Base-by-base conservation (phyloP, 2,797 vertebrate species). In the Darevskia mixta region DNA sequence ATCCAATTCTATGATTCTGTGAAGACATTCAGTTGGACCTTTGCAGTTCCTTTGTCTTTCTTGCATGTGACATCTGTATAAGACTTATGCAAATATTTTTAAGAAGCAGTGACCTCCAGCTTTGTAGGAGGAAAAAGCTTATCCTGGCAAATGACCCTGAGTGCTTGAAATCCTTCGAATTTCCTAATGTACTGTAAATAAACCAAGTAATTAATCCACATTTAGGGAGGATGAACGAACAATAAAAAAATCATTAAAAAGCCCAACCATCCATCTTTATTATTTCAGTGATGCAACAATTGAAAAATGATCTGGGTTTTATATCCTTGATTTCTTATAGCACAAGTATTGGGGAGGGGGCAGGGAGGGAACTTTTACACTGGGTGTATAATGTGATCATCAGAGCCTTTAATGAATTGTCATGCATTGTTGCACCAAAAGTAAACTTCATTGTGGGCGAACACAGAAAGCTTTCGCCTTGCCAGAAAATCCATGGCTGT, bases 181-280 rank as follows among this genome's bases (percentile, higher is more conserved):
- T 87, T 66, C 79, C 29, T 75, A 82, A 83, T 69, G 72, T 55
- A 58, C 11, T 83, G 17, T 83, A 88, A 83, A 87, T 67, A 82
- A 83, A 55, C 32, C 45, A 81, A 76, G 43, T 87, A 83, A 87
- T 82, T 78, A 78, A 78, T 83, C 25, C 86, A 78, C 43, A 88
- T 88, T 67, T 88, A 88, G 73, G 41, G 72, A 88, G 43, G 64
- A 67, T 87, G 72, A 88, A 83, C 49, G n/a, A 73, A 83, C n/a
- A 83, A n/a, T 77, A 58, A 75, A 69, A 64, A 66, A 27, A 9
- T 77, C 43, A 78, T 87, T 43, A 25, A 49, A 71, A 76, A 67
- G 20, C 32, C 80, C 61, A 67, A 15, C 69, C 67, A 81, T 73
- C 72, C 78, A 23, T 76, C 35, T 82, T 75, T 38, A 27, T 38